Evolutionary conservation across 1,140 invertebrate species (phyloP), one percentile per base, ranked within the genome.

Genomic region (Halyomorpha halys): DNA sequence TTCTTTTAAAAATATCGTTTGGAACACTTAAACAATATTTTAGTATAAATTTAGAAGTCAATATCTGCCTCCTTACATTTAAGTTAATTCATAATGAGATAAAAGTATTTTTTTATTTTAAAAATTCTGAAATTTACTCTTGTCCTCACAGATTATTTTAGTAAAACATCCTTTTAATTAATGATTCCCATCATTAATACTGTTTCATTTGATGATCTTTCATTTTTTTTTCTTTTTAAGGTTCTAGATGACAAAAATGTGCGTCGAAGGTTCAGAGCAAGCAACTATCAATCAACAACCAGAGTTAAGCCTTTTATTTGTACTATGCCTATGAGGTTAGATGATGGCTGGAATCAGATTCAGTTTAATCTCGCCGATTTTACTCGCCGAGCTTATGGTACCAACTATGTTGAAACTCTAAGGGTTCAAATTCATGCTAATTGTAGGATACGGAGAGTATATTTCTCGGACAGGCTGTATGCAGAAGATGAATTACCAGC

Each of bases 281-380:
- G 94, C 73, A 99, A 98, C 77, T 99, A 96, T 76, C 95, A 98
- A 75, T 97, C 93, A 39, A 97, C 92, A 23, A 98, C 96, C 49
- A 80, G 95, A 74, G 94, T 99, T 0, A 97, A 98, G 74, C 95
- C 96, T 51, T 98, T 98, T 73, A 98, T 98, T 70, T 98, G 96
- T 76, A 98, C 96, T 47, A 98, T 99, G 96, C 96, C 96, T 16
- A 94, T 99, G 89, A 82, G 95, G 69, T 74, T 99, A 62, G 96
- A 98, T 74, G 94, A 98, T 74, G 95, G 96, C 15, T 99, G 97
- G 97, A 99, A 99, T 78, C 86, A 91, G 76, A 92, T 98, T 69
- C 97, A 99, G 76, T 99, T 99, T 73, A 99, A 99, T 76, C 79
- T 99, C 59, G 93, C 95, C 49, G 97, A 99, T 78, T 99, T 99